Evolutionary conservation across 2,888 invertebrate genomes (phyloP).

Genomic region (Gortyna flavago): DNA sequence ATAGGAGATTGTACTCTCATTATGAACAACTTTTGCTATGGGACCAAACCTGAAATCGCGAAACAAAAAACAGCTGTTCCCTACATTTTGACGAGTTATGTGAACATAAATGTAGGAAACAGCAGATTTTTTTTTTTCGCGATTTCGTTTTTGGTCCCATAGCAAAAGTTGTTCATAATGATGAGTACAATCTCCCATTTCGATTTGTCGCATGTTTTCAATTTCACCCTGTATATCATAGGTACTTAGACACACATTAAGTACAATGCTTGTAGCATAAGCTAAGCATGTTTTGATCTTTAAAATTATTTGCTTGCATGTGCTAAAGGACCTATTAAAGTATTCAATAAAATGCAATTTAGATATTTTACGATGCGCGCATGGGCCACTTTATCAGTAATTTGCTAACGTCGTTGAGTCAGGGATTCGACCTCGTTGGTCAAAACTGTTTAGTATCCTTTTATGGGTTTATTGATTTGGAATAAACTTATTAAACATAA

Average conservation of each 20-base stretch:
- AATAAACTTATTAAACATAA: slow-evolving; percentile 11
- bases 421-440: slow-evolving; percentile 28
- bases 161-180: no score
- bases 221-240: no score
- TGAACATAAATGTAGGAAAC: no score
- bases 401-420: slow-evolving; percentile 39
- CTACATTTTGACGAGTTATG: no score
- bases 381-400: slow-evolving; percentile 26
- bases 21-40: no score
- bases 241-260: not conserved
- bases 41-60: no score
- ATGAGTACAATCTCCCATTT: no score
- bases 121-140: no score
- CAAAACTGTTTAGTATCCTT: slow-evolving; percentile 28
- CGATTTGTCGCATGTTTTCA: no score
- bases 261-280: slow-evolving; percentile 22
- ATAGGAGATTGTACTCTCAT: no score
- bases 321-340: slow-evolving; percentile 33
- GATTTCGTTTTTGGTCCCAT: no score
- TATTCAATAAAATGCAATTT: slow-evolving; percentile 50
- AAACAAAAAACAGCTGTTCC: no score
- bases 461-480: slow-evolving; percentile 35
- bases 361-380: slow-evolving; percentile 47
- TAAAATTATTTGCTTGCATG: slow-evolving; percentile 26
- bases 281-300: slow-evolving; percentile 33